These are phyloP conservation scores for Drosophila obscura DNA, from an alignment of 1,140 invertebrate species.

Conservation along the genomic window DNA sequence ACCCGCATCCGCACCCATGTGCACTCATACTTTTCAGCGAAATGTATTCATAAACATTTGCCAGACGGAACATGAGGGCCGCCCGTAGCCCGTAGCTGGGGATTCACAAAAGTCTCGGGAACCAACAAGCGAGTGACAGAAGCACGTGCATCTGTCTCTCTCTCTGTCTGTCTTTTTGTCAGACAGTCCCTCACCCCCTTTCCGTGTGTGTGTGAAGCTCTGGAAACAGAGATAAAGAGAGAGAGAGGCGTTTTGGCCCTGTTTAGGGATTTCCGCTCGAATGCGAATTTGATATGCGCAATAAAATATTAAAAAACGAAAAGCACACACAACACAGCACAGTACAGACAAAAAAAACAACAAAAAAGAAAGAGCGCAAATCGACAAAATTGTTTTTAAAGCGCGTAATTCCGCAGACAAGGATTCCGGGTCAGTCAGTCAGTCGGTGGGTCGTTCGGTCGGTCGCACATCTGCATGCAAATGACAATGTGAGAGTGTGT, in stretches of 20 bases:
- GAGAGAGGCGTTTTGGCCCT: slow-evolving; percentile 59
- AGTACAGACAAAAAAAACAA: no score
- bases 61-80: slow-evolving; percentile 51
- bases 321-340: slow-evolving; percentile 32
- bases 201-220: slow-evolving; percentile 4
- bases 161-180: slow-evolving; percentile 9
- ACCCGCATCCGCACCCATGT: slow-evolving; percentile 1
- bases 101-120: slow-evolving; percentile 8
- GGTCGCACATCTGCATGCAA: slow-evolving; percentile 22
- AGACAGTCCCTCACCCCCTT: slow-evolving; percentile 4
- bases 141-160: slow-evolving; percentile 69
- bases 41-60: slow-evolving; percentile 79
- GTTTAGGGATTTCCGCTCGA: slow-evolving; percentile 80
- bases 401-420: slow-evolving; percentile 76
- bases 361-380: slow-evolving; percentile 11
- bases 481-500: slow-evolving; percentile 24
- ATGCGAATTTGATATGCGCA: slow-evolving; percentile 82
- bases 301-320: slow-evolving; percentile 75
- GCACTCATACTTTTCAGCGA: slow-evolving; percentile 18
- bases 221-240: not conserved
- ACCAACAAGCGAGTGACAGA: slow-evolving; percentile 78
- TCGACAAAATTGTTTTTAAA: slow-evolving; percentile 81
- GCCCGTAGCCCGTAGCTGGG: slow-evolving; percentile 2
- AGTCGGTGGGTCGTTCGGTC: slow-evolving; percentile 19
- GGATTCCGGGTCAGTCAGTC: slow-evolving; percentile 37